Percentiles rank a stretch among this genome's conserved stretches.
phyloP scores from a whole-genome alignment of 2,888 invertebrate species.

The Drosophila sordidula region DNA sequence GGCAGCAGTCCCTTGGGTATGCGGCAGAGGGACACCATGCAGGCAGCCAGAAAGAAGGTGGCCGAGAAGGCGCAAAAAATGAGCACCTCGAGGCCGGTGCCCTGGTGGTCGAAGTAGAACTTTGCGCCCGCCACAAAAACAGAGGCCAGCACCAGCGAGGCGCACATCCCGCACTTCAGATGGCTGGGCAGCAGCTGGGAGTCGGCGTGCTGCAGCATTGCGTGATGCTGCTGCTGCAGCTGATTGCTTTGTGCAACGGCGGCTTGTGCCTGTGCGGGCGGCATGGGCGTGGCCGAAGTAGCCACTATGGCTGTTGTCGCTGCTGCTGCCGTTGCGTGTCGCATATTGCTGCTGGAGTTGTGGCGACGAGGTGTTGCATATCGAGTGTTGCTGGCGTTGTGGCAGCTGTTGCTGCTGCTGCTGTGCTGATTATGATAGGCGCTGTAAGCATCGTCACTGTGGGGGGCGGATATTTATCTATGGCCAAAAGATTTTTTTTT shows the following conservation, averaged over 20 bases:
- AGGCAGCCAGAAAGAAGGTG: constrained; percentile 88
- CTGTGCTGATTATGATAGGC: constrained; percentile 66
- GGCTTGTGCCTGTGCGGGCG: constrained; percentile 49
- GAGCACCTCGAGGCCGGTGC: constrained; percentile 87
- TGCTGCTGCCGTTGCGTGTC: constrained; percentile 36
- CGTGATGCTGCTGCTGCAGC: constrained; percentile 69
- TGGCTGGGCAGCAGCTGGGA: constrained; percentile 85
- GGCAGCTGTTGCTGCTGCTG: constrained; percentile 47
- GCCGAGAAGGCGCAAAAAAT: constrained; percentile 88
- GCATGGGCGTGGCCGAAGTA: constrained; percentile 38
- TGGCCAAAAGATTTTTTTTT: background rate
- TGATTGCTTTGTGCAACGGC: constrained; percentile 58
- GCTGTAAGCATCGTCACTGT: constrained; percentile 66
- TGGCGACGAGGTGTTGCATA: constrained; percentile 58
- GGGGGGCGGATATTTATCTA: background rate
- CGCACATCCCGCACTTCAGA: constrained; percentile 90
- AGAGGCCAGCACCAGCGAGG: constrained; percentile 89
- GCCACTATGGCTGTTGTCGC: constrained; percentile 15
- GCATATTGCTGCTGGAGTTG: constrained; percentile 64
- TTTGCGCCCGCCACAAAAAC: constrained; percentile 90
- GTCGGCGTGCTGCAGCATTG: constrained; percentile 70
- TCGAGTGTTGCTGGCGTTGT: constrained; percentile 26
- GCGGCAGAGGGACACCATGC: constrained; percentile 88
- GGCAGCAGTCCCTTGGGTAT: constrained; percentile 84
- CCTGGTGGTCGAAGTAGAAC: constrained; percentile 90